Percentiles rank a stretch among this genome's conserved stretches.
Evolutionary conservation across 2,113 vertebrate genomes (phyloP).

Genomic region (Microtus montanus): DNA sequence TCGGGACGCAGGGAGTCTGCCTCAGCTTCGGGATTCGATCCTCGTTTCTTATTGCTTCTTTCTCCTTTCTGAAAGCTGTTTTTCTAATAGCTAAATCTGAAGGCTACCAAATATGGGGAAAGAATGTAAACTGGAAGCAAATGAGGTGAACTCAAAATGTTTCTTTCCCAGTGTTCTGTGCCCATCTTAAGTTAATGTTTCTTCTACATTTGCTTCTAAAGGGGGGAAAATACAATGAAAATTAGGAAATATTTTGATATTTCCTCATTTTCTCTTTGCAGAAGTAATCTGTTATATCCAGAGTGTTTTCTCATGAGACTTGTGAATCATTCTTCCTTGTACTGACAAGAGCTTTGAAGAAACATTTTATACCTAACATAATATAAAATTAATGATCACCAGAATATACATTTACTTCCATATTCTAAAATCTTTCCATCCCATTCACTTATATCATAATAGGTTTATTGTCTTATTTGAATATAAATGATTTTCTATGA

Average conservation of each 20-base stretch:
- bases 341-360: slow-evolving; percentile 40
- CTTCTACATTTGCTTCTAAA: slow-evolving; percentile 29
- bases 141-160: not conserved
- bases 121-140: not conserved
- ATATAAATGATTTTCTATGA: not conserved
- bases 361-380: not conserved
- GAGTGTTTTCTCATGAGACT: slow-evolving; percentile 62
- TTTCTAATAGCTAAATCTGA: slow-evolving; percentile 30
- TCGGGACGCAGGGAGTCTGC: not conserved
- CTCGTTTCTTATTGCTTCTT: not conserved
- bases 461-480: slow-evolving; percentile 2
- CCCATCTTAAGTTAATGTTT: slow-evolving; percentile 42
- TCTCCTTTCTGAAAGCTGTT: not conserved
- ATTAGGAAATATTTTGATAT: not conserved
- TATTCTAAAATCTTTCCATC: not conserved
- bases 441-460: slow-evolving; percentile 1
- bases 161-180: slow-evolving; percentile 18
- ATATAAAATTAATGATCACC: not conserved
- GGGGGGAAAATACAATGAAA: slow-evolving; percentile 33
- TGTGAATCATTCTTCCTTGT: slow-evolving; percentile 36
- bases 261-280: slow-evolving; percentile 56
- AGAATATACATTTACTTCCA: not conserved
- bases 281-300: slow-evolving; percentile 62
- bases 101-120: slow-evolving; percentile 59
- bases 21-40: not conserved